A percentile compares a stretch with the other conserved stretches of the same genome.
These are phyloP conservation scores for Peromyscus attwateri DNA, from an alignment of 2,797 vertebrate genomes.

Conservation along the genomic window DNA sequence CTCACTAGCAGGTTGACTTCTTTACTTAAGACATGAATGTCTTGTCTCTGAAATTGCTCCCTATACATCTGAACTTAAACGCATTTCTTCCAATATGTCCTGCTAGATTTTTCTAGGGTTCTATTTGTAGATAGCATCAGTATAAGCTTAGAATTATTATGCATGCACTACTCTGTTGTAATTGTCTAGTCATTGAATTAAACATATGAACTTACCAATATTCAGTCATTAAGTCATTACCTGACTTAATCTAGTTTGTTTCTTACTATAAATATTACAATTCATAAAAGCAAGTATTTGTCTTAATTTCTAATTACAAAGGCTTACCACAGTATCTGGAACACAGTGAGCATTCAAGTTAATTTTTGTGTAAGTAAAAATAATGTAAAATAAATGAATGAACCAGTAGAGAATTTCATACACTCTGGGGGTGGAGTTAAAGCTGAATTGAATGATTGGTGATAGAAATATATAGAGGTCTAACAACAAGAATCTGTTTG, in stretches of 20 bases:
- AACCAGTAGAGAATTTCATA: background rate
- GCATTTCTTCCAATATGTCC: background rate
- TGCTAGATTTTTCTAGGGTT: background rate
- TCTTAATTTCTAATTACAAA: background rate
- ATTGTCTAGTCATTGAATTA: background rate
- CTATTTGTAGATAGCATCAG: background rate
- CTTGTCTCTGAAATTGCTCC: background rate
- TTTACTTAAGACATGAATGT: background rate
- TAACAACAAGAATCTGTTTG: background rate
- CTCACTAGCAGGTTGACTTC: background rate
- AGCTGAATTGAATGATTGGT: background rate
- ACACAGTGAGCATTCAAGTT: background rate
- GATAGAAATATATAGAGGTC: background rate
- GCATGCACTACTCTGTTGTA: constrained; percentile 31
- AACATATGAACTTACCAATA: background rate
- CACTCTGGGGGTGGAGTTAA: background rate
- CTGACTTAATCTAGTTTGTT: background rate
- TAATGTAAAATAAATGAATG: background rate
- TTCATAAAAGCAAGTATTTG: background rate
- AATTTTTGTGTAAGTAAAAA: constrained; percentile 24
- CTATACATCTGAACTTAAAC: background rate
- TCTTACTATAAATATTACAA: constrained; percentile 6
- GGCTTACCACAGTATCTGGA: background rate
- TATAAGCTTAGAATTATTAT: background rate
- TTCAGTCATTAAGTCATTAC: background rate